A percentile compares a stretch with the other conserved stretches of the same genome.
Conservation (phyloP, 2,797 vertebrate genomes). For the Sciaenops ocellatus region DNA sequence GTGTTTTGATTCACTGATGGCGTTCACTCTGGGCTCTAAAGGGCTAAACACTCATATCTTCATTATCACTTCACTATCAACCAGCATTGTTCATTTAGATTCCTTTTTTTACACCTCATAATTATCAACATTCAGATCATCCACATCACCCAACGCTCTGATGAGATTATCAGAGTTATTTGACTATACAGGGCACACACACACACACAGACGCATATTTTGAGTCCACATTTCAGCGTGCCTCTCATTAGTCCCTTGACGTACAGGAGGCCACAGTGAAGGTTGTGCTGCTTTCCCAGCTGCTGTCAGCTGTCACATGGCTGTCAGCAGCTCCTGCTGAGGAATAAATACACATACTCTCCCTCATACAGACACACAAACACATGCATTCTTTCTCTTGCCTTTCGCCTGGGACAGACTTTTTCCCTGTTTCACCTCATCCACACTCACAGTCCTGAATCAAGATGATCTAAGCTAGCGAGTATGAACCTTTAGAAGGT, state of each 20-base stretch:
- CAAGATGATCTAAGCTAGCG: background rate
- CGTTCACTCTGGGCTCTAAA: too few species aligned
- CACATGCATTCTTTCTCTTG: slow-evolving; percentile 7
- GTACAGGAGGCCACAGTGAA: slow-evolving; percentile 36
- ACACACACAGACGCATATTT: background rate
- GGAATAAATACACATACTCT: slow-evolving; percentile 61
- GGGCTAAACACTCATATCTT: background rate
- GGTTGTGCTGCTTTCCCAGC: slow-evolving; percentile 66
- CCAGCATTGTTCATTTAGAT: too few species aligned
- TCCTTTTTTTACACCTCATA: background rate
- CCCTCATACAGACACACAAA: slow-evolving; percentile 4
- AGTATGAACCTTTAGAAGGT: background rate
- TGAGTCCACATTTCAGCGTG: slow-evolving; percentile 1
- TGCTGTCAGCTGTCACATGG: slow-evolving; percentile 74
- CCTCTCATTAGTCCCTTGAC: slow-evolving; percentile 35
- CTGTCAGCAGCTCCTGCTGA: slow-evolving; percentile 72
- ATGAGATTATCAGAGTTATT: background rate
- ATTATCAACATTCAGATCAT: background rate
- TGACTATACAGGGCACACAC: slow-evolving; percentile 3
- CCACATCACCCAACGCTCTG: background rate
- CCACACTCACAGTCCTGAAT: background rate
- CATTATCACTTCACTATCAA: background rate
- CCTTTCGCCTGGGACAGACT: slow-evolving; percentile 6
- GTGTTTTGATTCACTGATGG: too few species aligned
- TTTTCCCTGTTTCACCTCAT: slow-evolving; percentile 3